Base-by-base conservation (phyloP, 1,140 invertebrate genomes). In the Cotesia vestalis region DNA sequence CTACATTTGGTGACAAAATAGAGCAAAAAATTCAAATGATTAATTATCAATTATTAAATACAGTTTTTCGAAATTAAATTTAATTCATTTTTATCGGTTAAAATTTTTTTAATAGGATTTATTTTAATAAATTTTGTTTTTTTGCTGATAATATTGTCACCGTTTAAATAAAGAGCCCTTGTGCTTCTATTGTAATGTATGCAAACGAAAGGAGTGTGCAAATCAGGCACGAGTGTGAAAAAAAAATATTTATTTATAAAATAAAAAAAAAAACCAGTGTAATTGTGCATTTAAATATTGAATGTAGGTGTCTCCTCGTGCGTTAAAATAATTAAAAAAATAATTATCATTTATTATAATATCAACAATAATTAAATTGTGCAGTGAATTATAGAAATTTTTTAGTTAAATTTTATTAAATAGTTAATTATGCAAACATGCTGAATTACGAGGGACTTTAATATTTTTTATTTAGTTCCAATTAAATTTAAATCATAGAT, bases 181-280 rank as follows among this genome's bases (percentile, higher is more conserved):
- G 79, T 80, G 79, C 78, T 75, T 80, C 78, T 80, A 80, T 72
- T 72, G 69, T 78, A 74, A 53, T 72, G 73, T 76, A 80, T 80
- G 78, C 76, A 79, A 60, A 79, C 79, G 71, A 75, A 69, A 79
- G 76, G 76, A 79, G 73, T 73, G 79, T 80, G 79, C 78, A 78
- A 69, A 78, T 75, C 76, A 79, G 78, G 78, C 76, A 78, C 67
- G 73, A 77, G 70, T 77, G 76, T 78, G 60, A 75, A 74, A 60
- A 35, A 61, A 55, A 38, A 66, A 57, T 46, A 51, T 38, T 9
- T 2, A 57, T 60, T 27, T 27, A 20, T 20, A 60, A 69, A 17
- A 17, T 6, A 61, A 20, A 51, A 62, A 51, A 62, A 36, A 14
- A 72, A 57, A 62, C 73, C 12, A 52, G 55, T 74, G 71, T 61